Conservation (phyloP, 2,888 invertebrate genomes). For the Itoplectis maculator region DNA sequence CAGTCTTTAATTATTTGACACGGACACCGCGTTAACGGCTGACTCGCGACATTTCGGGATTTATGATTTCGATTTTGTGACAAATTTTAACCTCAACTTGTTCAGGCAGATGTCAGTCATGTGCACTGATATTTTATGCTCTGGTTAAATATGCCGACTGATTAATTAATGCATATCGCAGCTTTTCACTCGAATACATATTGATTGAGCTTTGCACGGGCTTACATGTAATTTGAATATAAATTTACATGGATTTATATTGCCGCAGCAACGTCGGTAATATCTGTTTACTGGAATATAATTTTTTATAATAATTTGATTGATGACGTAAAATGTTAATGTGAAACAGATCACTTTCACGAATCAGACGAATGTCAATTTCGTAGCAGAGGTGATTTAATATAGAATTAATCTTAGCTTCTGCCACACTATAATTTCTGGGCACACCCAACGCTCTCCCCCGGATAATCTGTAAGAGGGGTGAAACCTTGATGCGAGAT, state of each 20-base stretch:
- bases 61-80: neutral
- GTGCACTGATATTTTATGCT: neutral
- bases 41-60: too few species aligned
- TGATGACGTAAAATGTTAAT: neutral
- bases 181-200: neutral
- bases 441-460: neutral
- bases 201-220: neutral
- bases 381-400: neutral
- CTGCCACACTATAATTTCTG: constrained; percentile 14
- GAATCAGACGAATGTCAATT: neutral
- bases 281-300: too few species aligned
- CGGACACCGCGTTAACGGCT: neutral
- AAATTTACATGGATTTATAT: too few species aligned
- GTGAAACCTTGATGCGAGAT: constrained; percentile 18
- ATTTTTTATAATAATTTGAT: too few species aligned
- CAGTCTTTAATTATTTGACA: neutral
- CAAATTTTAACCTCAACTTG: neutral
- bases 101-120: neutral
- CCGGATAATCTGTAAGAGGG: constrained; percentile 24
- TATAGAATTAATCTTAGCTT: neutral
- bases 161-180: neutral
- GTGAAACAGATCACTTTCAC: neutral
- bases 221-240: too few species aligned
- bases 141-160: neutral
- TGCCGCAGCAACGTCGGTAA: too few species aligned